A percentile compares a stretch with the other conserved stretches of the same genome.
Conservation (phyloP, 2,797 vertebrate genomes). For the Alosa sapidissima region DNA sequence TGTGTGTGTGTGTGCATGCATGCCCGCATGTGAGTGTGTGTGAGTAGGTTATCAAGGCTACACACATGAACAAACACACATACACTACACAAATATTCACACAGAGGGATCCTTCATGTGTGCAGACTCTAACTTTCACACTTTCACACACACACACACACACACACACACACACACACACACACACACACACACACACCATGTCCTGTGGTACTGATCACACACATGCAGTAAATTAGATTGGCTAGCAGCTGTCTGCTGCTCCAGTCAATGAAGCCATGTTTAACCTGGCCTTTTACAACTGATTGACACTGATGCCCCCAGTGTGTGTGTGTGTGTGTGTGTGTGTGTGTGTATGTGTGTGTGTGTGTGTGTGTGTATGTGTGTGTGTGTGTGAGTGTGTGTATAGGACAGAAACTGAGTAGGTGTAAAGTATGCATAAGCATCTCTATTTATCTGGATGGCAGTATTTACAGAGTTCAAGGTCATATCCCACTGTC, state of each 20-base stretch:
- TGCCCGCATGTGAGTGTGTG: too few species aligned
- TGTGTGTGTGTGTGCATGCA: neutral
- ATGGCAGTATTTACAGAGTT: too few species aligned
- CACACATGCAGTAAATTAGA: constrained; percentile 29
- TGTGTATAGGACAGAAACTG: neutral
- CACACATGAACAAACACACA: neutral
- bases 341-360: neutral
- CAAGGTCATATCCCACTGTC: too few species aligned
- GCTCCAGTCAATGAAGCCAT: neutral
- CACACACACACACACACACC: neutral
- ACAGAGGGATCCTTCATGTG: too few species aligned
- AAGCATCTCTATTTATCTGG: neutral
- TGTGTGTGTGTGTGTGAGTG: constrained; percentile 13
- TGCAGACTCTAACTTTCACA: constrained; percentile 2
- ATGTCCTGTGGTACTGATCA: constrained; percentile 3
- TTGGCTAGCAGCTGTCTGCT: neutral
- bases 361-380: too few species aligned
- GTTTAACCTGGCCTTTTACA: constrained; percentile 27
- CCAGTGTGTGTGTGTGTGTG: constrained; percentile 17
- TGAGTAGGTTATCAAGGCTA: neutral
- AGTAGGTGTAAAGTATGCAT: too few species aligned
- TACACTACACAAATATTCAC: too few species aligned
- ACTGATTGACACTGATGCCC: neutral
- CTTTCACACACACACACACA: too few species aligned
- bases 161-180: constrained; percentile 1